Evolutionary conservation across 2,888 invertebrate species (phyloP).

Genomic region (Campoletis raptor): DNA sequence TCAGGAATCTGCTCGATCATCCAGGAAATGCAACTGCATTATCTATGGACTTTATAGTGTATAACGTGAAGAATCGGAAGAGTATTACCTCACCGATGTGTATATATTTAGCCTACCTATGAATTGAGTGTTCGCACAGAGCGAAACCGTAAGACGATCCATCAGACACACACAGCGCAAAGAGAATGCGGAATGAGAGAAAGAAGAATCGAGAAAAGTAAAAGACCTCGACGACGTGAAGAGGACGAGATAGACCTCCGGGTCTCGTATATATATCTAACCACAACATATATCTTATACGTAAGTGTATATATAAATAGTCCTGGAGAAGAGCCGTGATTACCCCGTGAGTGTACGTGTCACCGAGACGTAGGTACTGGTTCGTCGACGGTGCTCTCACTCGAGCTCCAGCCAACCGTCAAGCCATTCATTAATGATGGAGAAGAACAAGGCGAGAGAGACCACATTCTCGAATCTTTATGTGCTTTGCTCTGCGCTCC

Average conservation of each 20-base stretch:
- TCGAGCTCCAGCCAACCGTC: slow-evolving; percentile 60
- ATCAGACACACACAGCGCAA: slow-evolving; percentile 24
- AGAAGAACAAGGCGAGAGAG: slow-evolving; percentile 39
- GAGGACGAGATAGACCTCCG: slow-evolving; percentile 61
- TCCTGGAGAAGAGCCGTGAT: slow-evolving; percentile 56
- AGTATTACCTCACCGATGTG: slow-evolving; percentile 19
- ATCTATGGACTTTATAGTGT: slow-evolving; percentile 14
- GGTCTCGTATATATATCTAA: slow-evolving; percentile 33
- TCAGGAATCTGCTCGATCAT: slow-evolving; percentile 50
- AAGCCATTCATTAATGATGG: slow-evolving; percentile 66
- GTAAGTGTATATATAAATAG: slow-evolving; percentile 1
- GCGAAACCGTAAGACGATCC: slow-evolving; percentile 49
- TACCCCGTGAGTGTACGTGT: slow-evolving; percentile 63
- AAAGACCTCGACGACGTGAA: slow-evolving; percentile 43
- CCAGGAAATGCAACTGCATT: slow-evolving; percentile 52
- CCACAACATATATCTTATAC: slow-evolving; percentile 3
- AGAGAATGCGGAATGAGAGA: slow-evolving; percentile 59
- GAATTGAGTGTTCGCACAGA: slow-evolving; percentile 26
- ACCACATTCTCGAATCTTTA: slow-evolving; percentile 26
- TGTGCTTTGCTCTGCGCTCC: slow-evolving; percentile 42
- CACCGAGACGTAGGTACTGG: slow-evolving; percentile 50
- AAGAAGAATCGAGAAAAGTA: slow-evolving; percentile 46
- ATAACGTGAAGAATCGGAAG: slow-evolving; percentile 34
- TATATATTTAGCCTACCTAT: slow-evolving; percentile 35
- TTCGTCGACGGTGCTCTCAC: slow-evolving; percentile 45